A percentile compares a stretch with the other conserved stretches of the same genome.
These are phyloP conservation scores for Buathra laborator DNA, from an alignment of 2,888 invertebrate genomes.

Conservation along the genomic window DNA sequence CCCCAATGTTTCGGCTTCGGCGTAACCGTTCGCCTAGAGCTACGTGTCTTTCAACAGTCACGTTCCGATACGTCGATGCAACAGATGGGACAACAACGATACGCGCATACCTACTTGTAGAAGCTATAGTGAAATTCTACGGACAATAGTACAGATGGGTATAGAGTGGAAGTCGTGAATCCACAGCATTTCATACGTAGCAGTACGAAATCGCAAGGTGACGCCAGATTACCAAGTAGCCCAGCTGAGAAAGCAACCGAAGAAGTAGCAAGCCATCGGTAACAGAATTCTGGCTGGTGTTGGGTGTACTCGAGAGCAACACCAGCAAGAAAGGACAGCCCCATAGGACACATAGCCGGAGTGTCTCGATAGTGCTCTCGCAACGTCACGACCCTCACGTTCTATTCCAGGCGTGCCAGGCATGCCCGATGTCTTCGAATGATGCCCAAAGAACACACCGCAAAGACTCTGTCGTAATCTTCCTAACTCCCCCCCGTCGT, in stretches of 20 bases:
- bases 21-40: not conserved
- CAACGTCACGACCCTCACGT: conserved; percentile 74
- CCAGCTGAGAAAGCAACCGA: conserved; percentile 4
- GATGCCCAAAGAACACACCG: conserved; percentile 36
- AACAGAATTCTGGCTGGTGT: conserved; percentile 50
- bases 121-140: conserved; percentile 10
- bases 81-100: conserved; percentile 65
- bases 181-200: conserved; percentile 18
- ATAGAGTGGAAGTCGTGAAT: not conserved
- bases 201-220: conserved; percentile 45
- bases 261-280: conserved; percentile 9
- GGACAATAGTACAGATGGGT: not conserved
- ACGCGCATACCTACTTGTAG: conserved; percentile 39
- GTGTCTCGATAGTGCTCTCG: conserved; percentile 48
- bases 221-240: conserved; percentile 57
- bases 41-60: conserved; percentile 50
- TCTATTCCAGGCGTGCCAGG: conserved; percentile 76
- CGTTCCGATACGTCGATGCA: conserved; percentile 59
- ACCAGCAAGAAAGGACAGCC: conserved; percentile 67
- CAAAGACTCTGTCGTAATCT: conserved; percentile 60
- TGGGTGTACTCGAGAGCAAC: conserved; percentile 21
- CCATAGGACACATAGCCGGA: conserved; percentile 61
- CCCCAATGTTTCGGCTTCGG: conserved; percentile 15
- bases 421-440: conserved; percentile 72
- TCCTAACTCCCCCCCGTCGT: conserved; percentile 35